phyloP scores from a whole-genome alignment of 2,797 vertebrate genomes.

The Borostomias antarcticus region DNA sequence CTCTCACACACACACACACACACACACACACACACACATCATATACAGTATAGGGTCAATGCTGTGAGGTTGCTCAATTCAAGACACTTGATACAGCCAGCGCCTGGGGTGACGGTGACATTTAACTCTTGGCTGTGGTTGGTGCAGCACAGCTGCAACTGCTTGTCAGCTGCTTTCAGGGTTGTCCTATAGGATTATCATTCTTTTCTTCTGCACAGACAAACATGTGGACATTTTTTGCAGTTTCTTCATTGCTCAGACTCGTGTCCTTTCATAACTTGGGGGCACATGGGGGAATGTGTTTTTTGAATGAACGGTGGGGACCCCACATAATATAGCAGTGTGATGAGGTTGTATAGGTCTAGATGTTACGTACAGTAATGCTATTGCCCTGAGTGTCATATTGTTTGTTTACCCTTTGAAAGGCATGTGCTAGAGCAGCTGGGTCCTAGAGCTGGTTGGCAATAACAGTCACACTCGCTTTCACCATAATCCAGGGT shows the following conservation, averaged over 20 bases:
- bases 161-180: slow-evolving; percentile 21
- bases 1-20: too few species aligned
- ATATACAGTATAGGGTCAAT: not conserved
- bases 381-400: not conserved
- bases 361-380: too few species aligned
- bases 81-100: not conserved
- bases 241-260: not conserved
- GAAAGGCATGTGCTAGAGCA: not conserved
- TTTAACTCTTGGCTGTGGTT: slow-evolving; percentile 41
- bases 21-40: not conserved
- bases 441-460: not conserved
- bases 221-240: slow-evolving; percentile 31
- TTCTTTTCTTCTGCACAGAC: slow-evolving; percentile 16
- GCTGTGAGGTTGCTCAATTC: not conserved
- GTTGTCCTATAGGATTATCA: slow-evolving; percentile 43
- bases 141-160: slow-evolving; percentile 48
- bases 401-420: not conserved
- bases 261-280: not conserved
- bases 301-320: too few species aligned
- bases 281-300: too few species aligned
- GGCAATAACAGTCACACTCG: not conserved
- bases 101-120: not conserved
- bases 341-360: too few species aligned
- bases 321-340: not conserved
- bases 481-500: not conserved